phyloP scores from a whole-genome alignment of 2,797 vertebrate species.

The Sardinella longiceps region DNA sequence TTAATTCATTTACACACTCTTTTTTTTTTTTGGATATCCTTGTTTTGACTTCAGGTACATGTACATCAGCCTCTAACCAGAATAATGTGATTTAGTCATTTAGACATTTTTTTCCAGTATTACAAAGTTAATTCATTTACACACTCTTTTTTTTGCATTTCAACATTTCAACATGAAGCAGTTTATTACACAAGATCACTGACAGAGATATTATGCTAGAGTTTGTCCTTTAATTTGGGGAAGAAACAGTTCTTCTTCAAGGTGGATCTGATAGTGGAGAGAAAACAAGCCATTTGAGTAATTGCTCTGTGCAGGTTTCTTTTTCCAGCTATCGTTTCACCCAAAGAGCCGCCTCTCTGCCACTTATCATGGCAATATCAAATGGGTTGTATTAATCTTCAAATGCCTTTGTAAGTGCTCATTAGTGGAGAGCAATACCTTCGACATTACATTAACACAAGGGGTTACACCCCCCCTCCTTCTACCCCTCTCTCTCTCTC shows the following conservation, averaged over 20 bases:
- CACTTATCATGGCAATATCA: conserved; percentile 36
- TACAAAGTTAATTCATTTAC: not conserved
- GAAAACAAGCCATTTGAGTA: conserved; percentile 46
- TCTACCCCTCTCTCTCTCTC: too few species aligned
- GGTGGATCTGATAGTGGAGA: conserved; percentile 50
- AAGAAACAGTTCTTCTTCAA: conserved; percentile 35
- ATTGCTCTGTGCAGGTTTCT: conserved; percentile 4
- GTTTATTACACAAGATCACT: not conserved
- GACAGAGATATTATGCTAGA: not conserved
- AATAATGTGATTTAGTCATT: not conserved
- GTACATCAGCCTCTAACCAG: not conserved
- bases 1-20: not conserved
- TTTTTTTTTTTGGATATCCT: too few species aligned
- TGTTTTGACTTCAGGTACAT: not conserved
- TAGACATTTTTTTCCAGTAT: not conserved
- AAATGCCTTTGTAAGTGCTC: conserved; percentile 39
- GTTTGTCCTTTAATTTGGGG: not conserved
- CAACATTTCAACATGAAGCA: not conserved
- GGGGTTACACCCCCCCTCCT: not conserved
- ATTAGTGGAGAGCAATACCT: conserved; percentile 31
- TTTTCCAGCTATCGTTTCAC: conserved; percentile 22
- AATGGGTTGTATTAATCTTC: conserved; percentile 31
- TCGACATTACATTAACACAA: not conserved
- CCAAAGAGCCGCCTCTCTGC: not conserved
- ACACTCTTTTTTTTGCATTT: not conserved